phyloP scores from a whole-genome alignment of 2,797 vertebrate genomes.

The Hippoglossus hippoglossus region DNA sequence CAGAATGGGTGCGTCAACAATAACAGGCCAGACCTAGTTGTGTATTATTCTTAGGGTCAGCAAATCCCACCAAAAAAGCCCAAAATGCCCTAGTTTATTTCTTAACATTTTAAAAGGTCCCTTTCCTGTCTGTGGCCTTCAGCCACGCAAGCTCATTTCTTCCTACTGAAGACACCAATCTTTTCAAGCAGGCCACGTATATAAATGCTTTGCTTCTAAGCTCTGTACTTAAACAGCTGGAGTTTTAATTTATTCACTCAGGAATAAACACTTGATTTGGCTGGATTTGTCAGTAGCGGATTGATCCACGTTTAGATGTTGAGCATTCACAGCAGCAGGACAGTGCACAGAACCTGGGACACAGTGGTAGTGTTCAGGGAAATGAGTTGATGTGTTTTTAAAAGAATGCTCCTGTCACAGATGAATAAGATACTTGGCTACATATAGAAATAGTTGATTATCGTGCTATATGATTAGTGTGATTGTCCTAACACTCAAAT shows the following conservation, averaged over 20 bases:
- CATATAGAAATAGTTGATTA: not conserved
- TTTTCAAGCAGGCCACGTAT: not conserved
- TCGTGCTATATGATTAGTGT: not conserved
- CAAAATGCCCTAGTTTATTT: too few relatives aligned
- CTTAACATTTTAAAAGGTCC: too few relatives aligned
- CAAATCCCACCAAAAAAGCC: too few relatives aligned
- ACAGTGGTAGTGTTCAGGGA: not conserved
- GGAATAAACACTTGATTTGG: not conserved
- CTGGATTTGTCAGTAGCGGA: not conserved
- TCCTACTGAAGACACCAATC: too few relatives aligned
- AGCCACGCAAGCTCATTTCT: too few relatives aligned
- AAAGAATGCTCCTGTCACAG: not conserved
- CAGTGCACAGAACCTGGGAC: not conserved
- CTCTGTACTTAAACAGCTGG: too few relatives aligned
- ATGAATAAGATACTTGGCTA: not conserved
- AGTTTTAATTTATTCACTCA: not conserved
- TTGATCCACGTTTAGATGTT: not conserved
- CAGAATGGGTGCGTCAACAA: not conserved
- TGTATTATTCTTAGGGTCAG: too few relatives aligned
- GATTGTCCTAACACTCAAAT: not conserved
- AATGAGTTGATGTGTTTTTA: conserved; percentile 8
- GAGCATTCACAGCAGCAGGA: not conserved
- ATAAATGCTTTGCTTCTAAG: too few relatives aligned
- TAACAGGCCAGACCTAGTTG: not conserved
- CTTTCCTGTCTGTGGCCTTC: too few relatives aligned